phyloP scores from a whole-genome alignment of 1,140 invertebrate species.

The Octopus sinensis region DNA sequence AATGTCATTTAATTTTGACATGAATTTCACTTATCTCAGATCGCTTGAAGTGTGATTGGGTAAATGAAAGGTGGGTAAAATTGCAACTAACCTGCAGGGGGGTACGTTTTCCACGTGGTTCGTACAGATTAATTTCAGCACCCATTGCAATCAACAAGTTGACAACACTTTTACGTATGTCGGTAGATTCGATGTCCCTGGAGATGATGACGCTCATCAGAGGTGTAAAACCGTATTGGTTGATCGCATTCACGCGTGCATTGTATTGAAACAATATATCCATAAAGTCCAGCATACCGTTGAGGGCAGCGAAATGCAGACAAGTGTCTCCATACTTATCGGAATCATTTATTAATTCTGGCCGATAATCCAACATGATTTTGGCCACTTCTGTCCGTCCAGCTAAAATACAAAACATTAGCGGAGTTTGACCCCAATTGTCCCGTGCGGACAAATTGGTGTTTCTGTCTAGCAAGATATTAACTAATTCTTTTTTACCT shows the following conservation, averaged over 20 bases:
- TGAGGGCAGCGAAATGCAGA: slow-evolving; percentile 30
- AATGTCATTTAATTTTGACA: too few relatives aligned
- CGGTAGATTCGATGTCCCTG: slow-evolving; percentile 7
- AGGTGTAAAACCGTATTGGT: slow-evolving; percentile 30
- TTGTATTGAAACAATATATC: slow-evolving; percentile 26
- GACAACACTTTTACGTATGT: slow-evolving; percentile 13
- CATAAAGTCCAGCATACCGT: slow-evolving; percentile 18
- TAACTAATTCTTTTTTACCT: slow-evolving; percentile 32
- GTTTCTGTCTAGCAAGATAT: slow-evolving; percentile 25
- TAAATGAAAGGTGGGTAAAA: background rate
- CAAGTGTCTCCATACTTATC: slow-evolving; percentile 32
- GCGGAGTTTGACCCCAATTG: slow-evolving; percentile 35
- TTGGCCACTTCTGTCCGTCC: slow-evolving; percentile 29
- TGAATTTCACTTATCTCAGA: too few relatives aligned
- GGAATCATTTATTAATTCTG: slow-evolving; percentile 23
- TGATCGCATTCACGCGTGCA: slow-evolving; percentile 23
- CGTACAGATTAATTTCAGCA: slow-evolving; percentile 22
- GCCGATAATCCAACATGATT: slow-evolving; percentile 21
- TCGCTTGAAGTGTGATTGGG: background rate
- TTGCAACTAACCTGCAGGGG: slow-evolving; percentile 27
- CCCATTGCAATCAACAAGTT: slow-evolving; percentile 25
- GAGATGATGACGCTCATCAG: slow-evolving; percentile 23
- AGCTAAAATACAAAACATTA: slow-evolving; percentile 32
- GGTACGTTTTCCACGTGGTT: slow-evolving; percentile 24
- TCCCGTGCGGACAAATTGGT: slow-evolving; percentile 26